Conservation (phyloP, 2,797 vertebrate genomes). For the Spondyliosoma cantharus region DNA sequence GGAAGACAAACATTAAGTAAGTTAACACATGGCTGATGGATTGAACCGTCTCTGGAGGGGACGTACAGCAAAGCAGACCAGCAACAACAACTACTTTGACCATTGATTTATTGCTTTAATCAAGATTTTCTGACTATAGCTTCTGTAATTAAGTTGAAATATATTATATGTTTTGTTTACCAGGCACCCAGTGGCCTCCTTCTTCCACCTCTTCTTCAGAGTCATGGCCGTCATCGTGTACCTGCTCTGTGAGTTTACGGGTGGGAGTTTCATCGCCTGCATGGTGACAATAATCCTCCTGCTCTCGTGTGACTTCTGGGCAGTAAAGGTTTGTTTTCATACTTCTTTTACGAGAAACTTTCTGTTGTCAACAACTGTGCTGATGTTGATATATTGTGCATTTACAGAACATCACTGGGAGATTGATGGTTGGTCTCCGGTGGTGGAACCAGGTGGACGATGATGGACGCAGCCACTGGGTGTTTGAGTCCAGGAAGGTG, state of each 20-base stretch:
- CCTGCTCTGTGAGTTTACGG: conserved; percentile 89
- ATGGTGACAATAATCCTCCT: conserved; percentile 97
- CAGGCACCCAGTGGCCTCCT: conserved; percentile 94
- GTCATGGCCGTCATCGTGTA: conserved; percentile 89
- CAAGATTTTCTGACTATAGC: not conserved
- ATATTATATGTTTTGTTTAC: not conserved
- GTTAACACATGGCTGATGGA: conserved; percentile 22
- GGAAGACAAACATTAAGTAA: conserved; percentile 88
- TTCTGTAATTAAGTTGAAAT: not conserved
- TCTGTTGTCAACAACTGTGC: not conserved
- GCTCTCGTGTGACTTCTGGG: conserved; percentile 97
- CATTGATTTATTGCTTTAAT: not conserved
- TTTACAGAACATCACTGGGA: conserved; percentile 92
- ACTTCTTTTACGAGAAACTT: not conserved
- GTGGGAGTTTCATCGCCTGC: conserved; percentile 91
- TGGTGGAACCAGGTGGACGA: conserved; percentile 99
- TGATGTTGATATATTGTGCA: not conserved
- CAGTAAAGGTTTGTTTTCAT: conserved; percentile 88
- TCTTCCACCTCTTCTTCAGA: conserved; percentile 97
- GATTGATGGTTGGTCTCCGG: conserved; percentile 93
- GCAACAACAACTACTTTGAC: too few relatives aligned
- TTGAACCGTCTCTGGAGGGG: not conserved
- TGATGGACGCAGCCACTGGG: conserved; percentile 95
- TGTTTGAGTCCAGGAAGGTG: conserved; percentile 96
- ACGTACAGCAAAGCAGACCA: not conserved